Evolutionary conservation across 2,888 invertebrate species (phyloP), one percentile per base, ranked within the genome.

Genomic region (Pyrrhopygopsis socrates): DNA sequence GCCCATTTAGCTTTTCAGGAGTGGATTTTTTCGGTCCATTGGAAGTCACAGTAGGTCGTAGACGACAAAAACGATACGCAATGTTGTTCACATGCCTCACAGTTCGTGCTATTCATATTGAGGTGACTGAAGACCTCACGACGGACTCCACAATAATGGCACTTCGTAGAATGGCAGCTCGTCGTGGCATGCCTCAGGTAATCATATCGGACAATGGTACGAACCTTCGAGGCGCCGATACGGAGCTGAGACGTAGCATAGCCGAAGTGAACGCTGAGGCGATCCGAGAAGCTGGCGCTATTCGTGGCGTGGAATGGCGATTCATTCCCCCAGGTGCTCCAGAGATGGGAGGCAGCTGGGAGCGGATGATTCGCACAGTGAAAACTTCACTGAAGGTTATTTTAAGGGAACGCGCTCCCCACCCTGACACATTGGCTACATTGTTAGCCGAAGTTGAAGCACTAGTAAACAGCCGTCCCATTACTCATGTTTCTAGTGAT

Each of bases 381-480:
- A 87, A 91, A 41, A 34, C 74, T 0, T 74, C 91, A 0, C 76
- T 89, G 2, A 80, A 85, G 20, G 86, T 84, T 6, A 50, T 80
- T 2, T 71, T 89, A 2, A 83, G 86, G 20, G 84, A 86, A n/a
- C 77, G 80, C 6, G 83, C 86, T 0, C 89, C 91, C 1, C 75
- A 68, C 3, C 58, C 41, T 15, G 88, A 91, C 13, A 81, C 76
- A 5, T 58, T 91, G 3, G 9, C 45, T 1, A 91, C 88, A 0
- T 29, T 86, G 9, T 27, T 90, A 20, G 70, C 77, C 15, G 88
- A 91, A 65, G 86, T 77, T 9, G 91, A 91, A 41, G 70, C 67
- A 0, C 13, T 80, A 0, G 83, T 91, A 1, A 91, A 91, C 50
- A 75, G 97, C 38, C 97, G 94, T 91, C 97, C 97, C 84, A 95